Evolutionary conservation across 2,113 vertebrate genomes (phyloP).

Genomic region (Sander lucioperca): DNA sequence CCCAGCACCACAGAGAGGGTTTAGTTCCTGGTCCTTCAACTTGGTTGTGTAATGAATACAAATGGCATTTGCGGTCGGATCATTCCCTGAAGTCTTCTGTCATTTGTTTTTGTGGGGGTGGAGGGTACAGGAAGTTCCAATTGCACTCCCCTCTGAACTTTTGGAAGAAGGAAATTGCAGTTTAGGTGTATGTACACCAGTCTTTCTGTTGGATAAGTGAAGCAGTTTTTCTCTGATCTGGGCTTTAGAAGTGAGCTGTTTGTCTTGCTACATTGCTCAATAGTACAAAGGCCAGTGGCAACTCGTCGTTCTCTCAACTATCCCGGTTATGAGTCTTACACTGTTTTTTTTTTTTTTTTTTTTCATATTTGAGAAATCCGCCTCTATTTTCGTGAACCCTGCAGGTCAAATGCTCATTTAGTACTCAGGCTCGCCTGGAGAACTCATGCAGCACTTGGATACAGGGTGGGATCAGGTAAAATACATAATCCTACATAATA

Average conservation of each 20-base stretch:
- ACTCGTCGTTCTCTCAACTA: background rate
- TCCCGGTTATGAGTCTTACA: background rate
- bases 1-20: too few relatives aligned
- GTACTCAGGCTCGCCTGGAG: too few relatives aligned
- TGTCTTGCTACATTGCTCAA: background rate
- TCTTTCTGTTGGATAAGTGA: background rate
- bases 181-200: background rate
- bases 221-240: background rate
- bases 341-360: background rate
- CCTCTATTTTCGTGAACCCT: background rate
- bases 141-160: conserved; percentile 5
- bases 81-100: too few relatives aligned
- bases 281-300: background rate
- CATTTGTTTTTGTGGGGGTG: background rate
- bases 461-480: too few relatives aligned
- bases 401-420: too few relatives aligned
- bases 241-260: background rate
- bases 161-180: conserved; percentile 42
- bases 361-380: background rate
- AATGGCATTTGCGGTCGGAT: too few relatives aligned
- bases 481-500: too few relatives aligned
- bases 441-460: too few relatives aligned
- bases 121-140: conserved; percentile 26
- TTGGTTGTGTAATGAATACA: too few relatives aligned
- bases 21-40: too few relatives aligned